phyloP scores from a whole-genome alignment of 1,140 invertebrate species.

The Brachionus rotundiformis region DNA sequence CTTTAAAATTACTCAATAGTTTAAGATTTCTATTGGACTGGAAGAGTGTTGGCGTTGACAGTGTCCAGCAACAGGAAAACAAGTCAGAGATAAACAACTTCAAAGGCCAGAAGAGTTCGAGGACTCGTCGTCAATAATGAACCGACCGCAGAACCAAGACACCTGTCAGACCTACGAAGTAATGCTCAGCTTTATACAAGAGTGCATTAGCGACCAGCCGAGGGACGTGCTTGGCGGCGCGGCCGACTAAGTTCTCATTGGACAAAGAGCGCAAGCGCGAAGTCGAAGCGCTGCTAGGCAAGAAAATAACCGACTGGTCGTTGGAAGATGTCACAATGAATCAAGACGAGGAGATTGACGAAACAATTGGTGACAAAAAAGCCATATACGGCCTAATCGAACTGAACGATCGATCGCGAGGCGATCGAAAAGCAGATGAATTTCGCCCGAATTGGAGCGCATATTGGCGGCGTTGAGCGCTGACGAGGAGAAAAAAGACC shows the following conservation, averaged over 20 bases:
- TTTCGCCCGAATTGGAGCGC: conserved; percentile 76
- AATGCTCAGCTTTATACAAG: conserved; percentile 91
- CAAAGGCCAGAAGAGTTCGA: conserved; percentile 82
- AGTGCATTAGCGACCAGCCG: conserved; percentile 92
- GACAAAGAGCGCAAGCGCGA: conserved; percentile 91
- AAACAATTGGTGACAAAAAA: conserved; percentile 23
- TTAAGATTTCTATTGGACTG: too few species aligned
- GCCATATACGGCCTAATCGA: too few species aligned
- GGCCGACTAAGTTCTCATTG: conserved; percentile 90
- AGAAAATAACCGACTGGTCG: conserved; percentile 99
- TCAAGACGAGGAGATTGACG: conserved; percentile 45
- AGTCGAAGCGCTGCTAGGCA: conserved; percentile 82
- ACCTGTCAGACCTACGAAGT: conserved; percentile 95
- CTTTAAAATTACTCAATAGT: too few species aligned
- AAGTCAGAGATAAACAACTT: conserved; percentile 86
- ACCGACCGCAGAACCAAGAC: conserved; percentile 94
- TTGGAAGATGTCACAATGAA: conserved; percentile 70
- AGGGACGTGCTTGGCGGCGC: conserved; percentile 93
- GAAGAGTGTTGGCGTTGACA: too few species aligned
- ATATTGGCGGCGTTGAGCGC: conserved; percentile 73
- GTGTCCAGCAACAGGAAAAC: too few species aligned
- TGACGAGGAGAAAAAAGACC: conserved; percentile 53
- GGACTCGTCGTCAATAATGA: conserved; percentile 88
- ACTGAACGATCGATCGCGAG: too few species aligned
- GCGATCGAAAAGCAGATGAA: conserved; percentile 87